Conservation (phyloP, 2,888 invertebrate species). For the Polietes domitor region DNA sequence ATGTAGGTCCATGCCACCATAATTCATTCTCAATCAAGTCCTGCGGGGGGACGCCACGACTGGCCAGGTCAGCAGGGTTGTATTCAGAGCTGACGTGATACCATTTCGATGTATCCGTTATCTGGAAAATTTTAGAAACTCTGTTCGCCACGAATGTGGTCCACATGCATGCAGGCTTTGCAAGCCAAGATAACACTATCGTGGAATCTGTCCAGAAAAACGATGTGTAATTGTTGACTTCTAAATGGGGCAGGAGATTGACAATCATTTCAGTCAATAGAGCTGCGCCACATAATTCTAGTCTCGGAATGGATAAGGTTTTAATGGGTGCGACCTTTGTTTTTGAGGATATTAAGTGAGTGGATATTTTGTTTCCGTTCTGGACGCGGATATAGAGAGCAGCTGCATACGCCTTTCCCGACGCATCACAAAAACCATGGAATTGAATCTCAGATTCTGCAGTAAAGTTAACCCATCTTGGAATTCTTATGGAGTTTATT, state of each 20-base stretch:
- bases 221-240: not conserved
- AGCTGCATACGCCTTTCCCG: not conserved
- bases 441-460: not conserved
- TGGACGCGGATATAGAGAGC: not conserved
- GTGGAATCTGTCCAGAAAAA: slow-evolving; percentile 33
- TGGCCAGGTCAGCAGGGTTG: not conserved
- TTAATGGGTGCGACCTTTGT: slow-evolving; percentile 17
- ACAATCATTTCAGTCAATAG: not conserved
- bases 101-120: not conserved
- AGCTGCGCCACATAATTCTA: slow-evolving; percentile 16
- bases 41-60: not conserved
- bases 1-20: too few relatives aligned
- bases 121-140: not conserved
- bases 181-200: slow-evolving; percentile 2
- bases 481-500: not conserved
- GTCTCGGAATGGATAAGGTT: slow-evolving; percentile 5
- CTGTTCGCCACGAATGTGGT: slow-evolving; percentile 36
- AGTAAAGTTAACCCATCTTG: not conserved
- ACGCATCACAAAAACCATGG: not conserved
- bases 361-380: not conserved
- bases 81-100: not conserved
- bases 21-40: too few relatives aligned
- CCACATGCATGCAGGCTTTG: slow-evolving; percentile 25
- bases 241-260: not conserved
- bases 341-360: not conserved